Evolutionary conservation across 2,113 vertebrate species (phyloP).

Genomic region (Odontophorus gujanensis): DNA sequence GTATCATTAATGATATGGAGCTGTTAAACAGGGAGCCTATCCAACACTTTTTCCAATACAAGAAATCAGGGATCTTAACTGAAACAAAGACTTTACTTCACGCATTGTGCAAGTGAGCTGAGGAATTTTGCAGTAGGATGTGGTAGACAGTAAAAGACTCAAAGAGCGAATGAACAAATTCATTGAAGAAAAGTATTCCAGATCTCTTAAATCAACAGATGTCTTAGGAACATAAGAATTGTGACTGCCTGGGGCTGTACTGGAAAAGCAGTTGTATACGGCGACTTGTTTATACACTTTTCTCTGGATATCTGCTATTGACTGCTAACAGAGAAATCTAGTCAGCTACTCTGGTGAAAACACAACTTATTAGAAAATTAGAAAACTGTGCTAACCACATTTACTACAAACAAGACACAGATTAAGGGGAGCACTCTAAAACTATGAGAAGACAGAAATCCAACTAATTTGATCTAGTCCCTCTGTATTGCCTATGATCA

Average conservation of each 20-base stretch:
- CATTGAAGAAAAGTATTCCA: slow-evolving; percentile 4
- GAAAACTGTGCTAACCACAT: neutral
- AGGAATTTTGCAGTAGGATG: neutral
- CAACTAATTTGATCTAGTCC: neutral
- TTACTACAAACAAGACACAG: neutral
- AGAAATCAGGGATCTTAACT: neutral
- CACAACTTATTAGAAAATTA: neutral
- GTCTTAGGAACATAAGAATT: neutral
- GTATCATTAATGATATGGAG: neutral
- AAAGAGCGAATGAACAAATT: slow-evolving; percentile 5
- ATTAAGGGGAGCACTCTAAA: neutral
- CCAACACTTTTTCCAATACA: neutral
- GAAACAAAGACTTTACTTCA: slow-evolving; percentile 6
- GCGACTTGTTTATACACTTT: neutral
- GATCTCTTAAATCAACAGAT: neutral
- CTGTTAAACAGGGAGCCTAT: neutral
- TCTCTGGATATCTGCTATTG: neutral
- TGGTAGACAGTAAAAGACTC: neutral
- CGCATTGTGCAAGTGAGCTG: neutral
- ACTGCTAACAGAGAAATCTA: neutral
- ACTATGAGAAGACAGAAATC: neutral
- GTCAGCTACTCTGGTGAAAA: neutral
- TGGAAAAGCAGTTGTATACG: neutral
- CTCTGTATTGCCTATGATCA: neutral
- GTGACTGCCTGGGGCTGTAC: neutral